Evolutionary conservation across 2,888 invertebrate genomes (phyloP).

Genomic region (Euzophera pinguis): DNA sequence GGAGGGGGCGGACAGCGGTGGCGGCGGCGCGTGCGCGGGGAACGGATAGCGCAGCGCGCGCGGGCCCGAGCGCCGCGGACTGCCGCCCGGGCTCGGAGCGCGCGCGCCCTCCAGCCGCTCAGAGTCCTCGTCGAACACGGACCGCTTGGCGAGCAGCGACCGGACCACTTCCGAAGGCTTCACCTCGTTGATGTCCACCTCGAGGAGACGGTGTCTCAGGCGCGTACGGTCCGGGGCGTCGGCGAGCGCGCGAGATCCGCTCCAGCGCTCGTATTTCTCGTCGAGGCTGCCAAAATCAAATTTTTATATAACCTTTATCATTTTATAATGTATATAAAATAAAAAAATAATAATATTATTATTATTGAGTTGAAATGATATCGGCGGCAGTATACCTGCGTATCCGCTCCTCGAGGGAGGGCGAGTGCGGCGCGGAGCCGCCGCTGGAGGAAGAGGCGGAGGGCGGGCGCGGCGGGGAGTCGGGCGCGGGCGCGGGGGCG

Average conservation of each 20-base stretch:
- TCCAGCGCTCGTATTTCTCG: slow-evolving; percentile 96
- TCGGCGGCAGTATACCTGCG: no score
- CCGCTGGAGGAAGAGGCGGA: slow-evolving; percentile 88
- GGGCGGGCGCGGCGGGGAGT: slow-evolving; percentile 84
- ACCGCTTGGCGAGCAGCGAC: slow-evolving; percentile 93
- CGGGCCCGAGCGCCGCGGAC: slow-evolving; percentile 53
- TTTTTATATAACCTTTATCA: no score
- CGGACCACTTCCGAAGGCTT: slow-evolving; percentile 97
- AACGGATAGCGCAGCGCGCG: slow-evolving; percentile 87
- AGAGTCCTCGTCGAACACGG: slow-evolving; percentile 97
- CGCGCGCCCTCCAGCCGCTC: slow-evolving; percentile 93
- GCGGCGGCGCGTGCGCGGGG: slow-evolving; percentile 84
- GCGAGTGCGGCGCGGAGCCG: slow-evolving; percentile 86
- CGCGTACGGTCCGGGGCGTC: slow-evolving; percentile 80
- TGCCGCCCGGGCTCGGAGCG: slow-evolving; percentile 83
- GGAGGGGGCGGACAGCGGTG: slow-evolving; percentile 79
- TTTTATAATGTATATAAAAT: no score
- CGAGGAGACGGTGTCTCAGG: slow-evolving; percentile 86
- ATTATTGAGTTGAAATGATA: no score
- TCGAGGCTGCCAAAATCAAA: slow-evolving; percentile 82
- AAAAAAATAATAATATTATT: no score
- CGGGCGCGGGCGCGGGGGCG: slow-evolving; percentile 77
- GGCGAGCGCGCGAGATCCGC: slow-evolving; percentile 80
- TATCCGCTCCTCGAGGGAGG: slow-evolving; percentile 92
- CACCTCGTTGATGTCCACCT: slow-evolving; percentile 88